phyloP scores from a whole-genome alignment of 2,113 vertebrate genomes.

The Phycodurus eques region DNA sequence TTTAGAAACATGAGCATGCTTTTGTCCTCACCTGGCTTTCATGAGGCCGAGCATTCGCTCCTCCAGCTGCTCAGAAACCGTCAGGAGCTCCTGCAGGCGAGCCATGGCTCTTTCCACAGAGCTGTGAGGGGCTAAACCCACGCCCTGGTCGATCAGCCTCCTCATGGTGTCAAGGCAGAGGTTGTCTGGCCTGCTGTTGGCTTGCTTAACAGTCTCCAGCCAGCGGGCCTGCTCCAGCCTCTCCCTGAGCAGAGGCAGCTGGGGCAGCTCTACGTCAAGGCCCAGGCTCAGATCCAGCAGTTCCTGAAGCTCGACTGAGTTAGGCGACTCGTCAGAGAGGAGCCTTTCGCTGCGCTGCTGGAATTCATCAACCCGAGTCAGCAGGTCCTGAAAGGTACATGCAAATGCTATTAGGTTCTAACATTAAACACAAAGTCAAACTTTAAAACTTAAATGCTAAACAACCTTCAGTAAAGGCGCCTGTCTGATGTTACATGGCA shows the following conservation, averaged over 20 bases:
- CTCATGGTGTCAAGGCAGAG: conserved; percentile 92
- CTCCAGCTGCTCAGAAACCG: conserved; percentile 93
- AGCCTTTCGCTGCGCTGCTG: conserved; percentile 82
- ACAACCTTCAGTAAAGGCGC: conserved; percentile 88
- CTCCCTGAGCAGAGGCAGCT: conserved; percentile 79
- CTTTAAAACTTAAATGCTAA: not conserved
- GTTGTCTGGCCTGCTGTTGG: conserved; percentile 75
- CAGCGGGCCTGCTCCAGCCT: conserved; percentile 91
- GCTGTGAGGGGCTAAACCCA: conserved; percentile 86
- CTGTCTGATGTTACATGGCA: conserved; percentile 89
- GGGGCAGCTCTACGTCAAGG: conserved; percentile 89
- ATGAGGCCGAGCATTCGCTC: conserved; percentile 85
- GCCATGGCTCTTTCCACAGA: conserved; percentile 95
- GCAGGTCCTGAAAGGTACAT: conserved; percentile 78
- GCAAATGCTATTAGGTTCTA: not conserved
- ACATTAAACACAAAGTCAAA: not conserved
- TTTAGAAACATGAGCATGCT: not conserved
- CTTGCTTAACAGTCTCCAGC: conserved; percentile 86
- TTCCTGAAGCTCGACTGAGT: conserved; percentile 80
- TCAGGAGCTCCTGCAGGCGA: conserved; percentile 90
- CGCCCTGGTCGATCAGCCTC: conserved; percentile 91
- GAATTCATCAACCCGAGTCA: conserved; percentile 89
- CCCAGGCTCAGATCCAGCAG: conserved; percentile 87
- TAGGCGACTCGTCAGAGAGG: conserved; percentile 82
- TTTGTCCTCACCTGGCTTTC: conserved; percentile 81